phyloP scores from a whole-genome alignment of 2,113 vertebrate species.

The Formicarius rufipectus region DNA sequence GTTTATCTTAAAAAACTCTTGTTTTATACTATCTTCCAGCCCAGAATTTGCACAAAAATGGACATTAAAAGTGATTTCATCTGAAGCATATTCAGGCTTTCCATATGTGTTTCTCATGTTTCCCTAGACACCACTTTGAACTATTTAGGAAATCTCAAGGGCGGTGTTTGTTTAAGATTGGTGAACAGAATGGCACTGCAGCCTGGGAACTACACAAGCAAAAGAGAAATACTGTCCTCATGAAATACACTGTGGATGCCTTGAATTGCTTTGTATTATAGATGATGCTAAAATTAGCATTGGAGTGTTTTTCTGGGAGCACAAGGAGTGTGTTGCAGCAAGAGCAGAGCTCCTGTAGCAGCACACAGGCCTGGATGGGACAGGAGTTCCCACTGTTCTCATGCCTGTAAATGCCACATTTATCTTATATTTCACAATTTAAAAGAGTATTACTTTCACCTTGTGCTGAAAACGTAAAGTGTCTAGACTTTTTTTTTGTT shows the following conservation, averaged over 20 bases:
- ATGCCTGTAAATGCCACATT: neutral
- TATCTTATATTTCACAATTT: neutral
- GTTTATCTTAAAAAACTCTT: slow-evolving; percentile 29
- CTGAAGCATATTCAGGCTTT: slow-evolving; percentile 2
- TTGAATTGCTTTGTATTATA: slow-evolving; percentile 34
- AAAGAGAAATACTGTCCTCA: slow-evolving; percentile 27
- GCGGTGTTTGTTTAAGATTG: slow-evolving; percentile 16
- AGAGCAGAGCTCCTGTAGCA: neutral
- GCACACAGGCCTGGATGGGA: neutral
- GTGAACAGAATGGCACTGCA: slow-evolving; percentile 45
- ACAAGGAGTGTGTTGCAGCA: neutral
- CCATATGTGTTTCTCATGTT: slow-evolving; percentile 39
- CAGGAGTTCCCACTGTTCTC: neutral
- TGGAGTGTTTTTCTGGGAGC: neutral
- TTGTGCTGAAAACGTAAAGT: rapidly evolving
- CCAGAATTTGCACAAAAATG: slow-evolving; percentile 41
- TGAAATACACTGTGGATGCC: slow-evolving; percentile 21
- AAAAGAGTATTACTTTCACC: neutral
- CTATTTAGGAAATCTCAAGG: slow-evolving; percentile 51
- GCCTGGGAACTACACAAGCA: slow-evolving; percentile 44
- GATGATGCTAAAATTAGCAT: slow-evolving; percentile 53
- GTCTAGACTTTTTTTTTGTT: neutral
- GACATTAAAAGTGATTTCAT: slow-evolving; percentile 26
- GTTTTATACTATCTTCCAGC: neutral
- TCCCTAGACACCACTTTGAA: slow-evolving; percentile 48